Conservation (phyloP, 2,888 invertebrate species). For the Tenthredo livida region DNA sequence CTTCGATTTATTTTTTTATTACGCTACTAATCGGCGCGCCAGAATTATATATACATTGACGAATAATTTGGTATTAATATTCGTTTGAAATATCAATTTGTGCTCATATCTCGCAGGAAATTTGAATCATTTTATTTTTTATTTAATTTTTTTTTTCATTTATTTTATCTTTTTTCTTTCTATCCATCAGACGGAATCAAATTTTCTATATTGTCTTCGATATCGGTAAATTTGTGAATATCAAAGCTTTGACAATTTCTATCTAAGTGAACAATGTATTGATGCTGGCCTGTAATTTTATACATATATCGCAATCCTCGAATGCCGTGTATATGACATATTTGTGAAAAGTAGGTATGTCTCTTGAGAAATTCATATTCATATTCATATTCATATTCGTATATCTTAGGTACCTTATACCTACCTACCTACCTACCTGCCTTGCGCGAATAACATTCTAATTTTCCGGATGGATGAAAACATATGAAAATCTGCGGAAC, state of each 20-base stretch:
- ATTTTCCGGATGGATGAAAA: constrained; percentile 77
- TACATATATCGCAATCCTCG: constrained; percentile 61
- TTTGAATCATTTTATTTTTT: neutral
- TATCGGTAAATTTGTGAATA: constrained; percentile 19
- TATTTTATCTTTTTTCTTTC: neutral
- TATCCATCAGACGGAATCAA: neutral
- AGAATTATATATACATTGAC: neutral
- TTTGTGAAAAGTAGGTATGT: neutral
- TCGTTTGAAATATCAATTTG: neutral
- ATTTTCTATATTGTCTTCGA: constrained; percentile 15
- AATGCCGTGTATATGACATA: constrained; percentile 46
- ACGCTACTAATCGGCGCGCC: neutral
- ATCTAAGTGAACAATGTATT: neutral
- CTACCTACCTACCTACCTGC: neutral
- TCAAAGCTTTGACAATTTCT: constrained; percentile 26
- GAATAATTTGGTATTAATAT: neutral
- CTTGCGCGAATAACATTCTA: constrained; percentile 71
- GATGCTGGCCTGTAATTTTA: constrained; percentile 1
- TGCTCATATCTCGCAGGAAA: neutral
- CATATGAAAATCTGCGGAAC: constrained; percentile 77
- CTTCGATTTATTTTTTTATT: neutral
- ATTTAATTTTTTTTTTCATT: neutral
- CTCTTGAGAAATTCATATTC: constrained; percentile 49
- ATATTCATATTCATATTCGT: constrained; percentile 38
- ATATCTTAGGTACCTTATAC: constrained; percentile 9